These are phyloP conservation scores for Helicolenus hilgendorfi DNA, from an alignment of 2,797 vertebrate genomes.

Conservation along the genomic window DNA sequence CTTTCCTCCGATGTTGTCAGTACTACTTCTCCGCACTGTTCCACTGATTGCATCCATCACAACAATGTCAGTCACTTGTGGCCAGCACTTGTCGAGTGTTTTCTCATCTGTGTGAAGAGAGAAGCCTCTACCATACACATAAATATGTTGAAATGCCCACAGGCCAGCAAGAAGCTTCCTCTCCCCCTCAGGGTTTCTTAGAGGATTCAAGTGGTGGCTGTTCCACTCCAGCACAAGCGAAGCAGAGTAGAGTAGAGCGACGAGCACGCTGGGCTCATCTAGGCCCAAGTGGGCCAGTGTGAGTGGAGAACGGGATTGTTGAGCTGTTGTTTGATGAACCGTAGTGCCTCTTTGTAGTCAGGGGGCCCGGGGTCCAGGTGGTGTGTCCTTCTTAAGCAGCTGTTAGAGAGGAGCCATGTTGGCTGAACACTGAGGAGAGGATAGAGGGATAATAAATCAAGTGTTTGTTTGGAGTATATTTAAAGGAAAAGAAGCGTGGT, in stretches of 20 bases:
- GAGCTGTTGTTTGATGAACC: slow-evolving; percentile 41
- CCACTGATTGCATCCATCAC: slow-evolving; percentile 32
- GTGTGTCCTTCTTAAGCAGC: slow-evolving; percentile 3
- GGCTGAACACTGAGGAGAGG: neutral
- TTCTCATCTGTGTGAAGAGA: slow-evolving; percentile 21
- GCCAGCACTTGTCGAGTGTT: slow-evolving; percentile 3
- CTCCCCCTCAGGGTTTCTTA: slow-evolving; percentile 39
- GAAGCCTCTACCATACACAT: slow-evolving; percentile 2
- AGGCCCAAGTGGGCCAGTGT: slow-evolving; percentile 28
- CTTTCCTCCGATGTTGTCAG: neutral
- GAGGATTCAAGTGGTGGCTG: slow-evolving; percentile 17
- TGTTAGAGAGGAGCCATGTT: slow-evolving; percentile 9
- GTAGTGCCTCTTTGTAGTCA: slow-evolving; percentile 13
- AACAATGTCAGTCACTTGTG: slow-evolving; percentile 7
- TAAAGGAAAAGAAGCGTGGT: neutral
- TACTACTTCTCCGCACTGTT: neutral
- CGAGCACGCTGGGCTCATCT: slow-evolving; percentile 25
- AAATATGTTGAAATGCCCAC: slow-evolving; percentile 3
- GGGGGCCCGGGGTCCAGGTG: slow-evolving; percentile 17
- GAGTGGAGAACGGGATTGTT: slow-evolving; percentile 13
- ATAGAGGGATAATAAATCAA: neutral
- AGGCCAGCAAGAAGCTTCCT: slow-evolving; percentile 6
- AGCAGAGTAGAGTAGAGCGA: neutral
- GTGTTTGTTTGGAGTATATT: neutral
- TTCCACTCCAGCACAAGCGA: slow-evolving; percentile 41